These are phyloP conservation scores for Lophura nycthemera DNA, from an alignment of 2,113 vertebrate species.

Conservation along the genomic window DNA sequence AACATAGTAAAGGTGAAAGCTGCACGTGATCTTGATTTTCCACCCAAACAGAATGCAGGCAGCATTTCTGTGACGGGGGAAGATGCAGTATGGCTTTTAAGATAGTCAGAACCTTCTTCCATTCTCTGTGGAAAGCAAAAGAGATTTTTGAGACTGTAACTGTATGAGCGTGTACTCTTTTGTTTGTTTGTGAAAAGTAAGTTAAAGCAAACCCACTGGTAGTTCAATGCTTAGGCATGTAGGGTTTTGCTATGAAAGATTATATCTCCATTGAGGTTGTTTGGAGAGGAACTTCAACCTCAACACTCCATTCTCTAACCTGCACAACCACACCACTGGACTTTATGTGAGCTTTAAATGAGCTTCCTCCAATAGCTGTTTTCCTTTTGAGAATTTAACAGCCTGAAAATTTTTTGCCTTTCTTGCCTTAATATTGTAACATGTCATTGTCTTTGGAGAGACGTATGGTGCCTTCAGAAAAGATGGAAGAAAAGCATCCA, in stretches of 20 bases:
- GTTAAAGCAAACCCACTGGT: not conserved
- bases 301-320: too few relatives aligned
- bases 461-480: not conserved
- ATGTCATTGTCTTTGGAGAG: not conserved
- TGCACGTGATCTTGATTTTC: not conserved
- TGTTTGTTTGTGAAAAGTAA: not conserved
- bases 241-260: not conserved
- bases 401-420: not conserved
- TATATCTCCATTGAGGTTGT: not conserved
- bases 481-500: not conserved
- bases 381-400: not conserved
- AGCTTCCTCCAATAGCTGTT: not conserved
- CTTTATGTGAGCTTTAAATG: not conserved
- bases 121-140: not conserved
- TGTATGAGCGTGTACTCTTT: not conserved
- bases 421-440: not conserved
- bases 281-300: not conserved
- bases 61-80: not conserved
- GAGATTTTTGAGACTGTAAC: slow-evolving; percentile 9
- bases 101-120: not conserved
- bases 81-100: not conserved
- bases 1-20: not conserved
- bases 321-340: not conserved
- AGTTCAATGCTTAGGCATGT: not conserved
- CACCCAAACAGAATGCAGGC: not conserved